Evolutionary conservation across 2,797 vertebrate species (phyloP), one percentile per base, ranked within the genome.

Genomic region (Danio tinwini): DNA sequence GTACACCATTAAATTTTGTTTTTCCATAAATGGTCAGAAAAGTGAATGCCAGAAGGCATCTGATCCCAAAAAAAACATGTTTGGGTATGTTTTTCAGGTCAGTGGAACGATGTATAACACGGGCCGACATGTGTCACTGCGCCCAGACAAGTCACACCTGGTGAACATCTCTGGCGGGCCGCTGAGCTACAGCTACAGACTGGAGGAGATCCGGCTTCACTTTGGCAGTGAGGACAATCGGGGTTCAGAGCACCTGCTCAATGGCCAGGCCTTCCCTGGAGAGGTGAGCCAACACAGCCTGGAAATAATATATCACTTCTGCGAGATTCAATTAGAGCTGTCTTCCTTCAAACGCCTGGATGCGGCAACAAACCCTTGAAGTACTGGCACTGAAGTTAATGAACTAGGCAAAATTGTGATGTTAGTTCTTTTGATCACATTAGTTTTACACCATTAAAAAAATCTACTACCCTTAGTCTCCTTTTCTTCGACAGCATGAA

Each of bases 81-180:
- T 17, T 17, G 16, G 16, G 8, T 64, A 17, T 83, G 17, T 72
- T 58, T 76, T 77, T 49, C 82, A 98, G 97, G 95, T 98, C 88
- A 95, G 95, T 16, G 95, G 97, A 50, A 98, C 97, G 2, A 98
- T 98, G 96, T 98, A 98, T 88, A 98, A 98, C 84, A 98, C 97
- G 0, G 97, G 97, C 61, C 96, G 95, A 76, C 97, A 98, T 0
- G 96, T 98, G 77, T 97, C 96, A 55, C 93, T 98, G 69, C 91
- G 96, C 14, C 91, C 97, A 14, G 97, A 98, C 91, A 98, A 96
- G 85, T 95, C 97, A 72, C 96, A 98, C 84, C 90, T 97, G 91
- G 96, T 98, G 78, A 98, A 98, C 87, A 94, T 98, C 88, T 97
- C 97, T 0, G 97, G 97, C 55, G 97, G 97, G 0, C 97, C 97